Evolutionary conservation across 2,888 invertebrate genomes (phyloP).

Genomic region (Diplolepis rosae): DNA sequence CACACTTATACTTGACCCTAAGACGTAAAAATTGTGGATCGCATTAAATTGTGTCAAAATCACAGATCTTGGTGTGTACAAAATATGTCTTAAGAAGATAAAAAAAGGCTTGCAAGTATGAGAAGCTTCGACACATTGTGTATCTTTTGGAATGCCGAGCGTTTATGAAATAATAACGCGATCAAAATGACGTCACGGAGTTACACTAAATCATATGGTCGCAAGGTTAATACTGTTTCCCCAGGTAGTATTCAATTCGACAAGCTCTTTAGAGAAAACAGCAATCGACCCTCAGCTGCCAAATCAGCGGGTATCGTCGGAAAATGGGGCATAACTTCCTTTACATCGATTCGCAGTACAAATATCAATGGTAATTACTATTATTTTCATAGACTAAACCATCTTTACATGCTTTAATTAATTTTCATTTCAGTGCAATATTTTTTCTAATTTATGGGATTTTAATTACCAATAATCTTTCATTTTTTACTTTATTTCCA

Average conservation of each 20-base stretch:
- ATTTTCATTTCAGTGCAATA: not conserved
- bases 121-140: conserved; percentile 28
- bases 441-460: not conserved
- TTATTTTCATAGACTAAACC: no score
- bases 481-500: not conserved
- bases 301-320: conserved; percentile 93
- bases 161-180: conserved; percentile 51
- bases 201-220: conserved; percentile 71
- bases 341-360: conserved; percentile 89
- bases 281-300: conserved; percentile 90
- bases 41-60: not conserved
- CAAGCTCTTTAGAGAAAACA: conserved; percentile 83
- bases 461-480: not conserved
- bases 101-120: conserved; percentile 15
- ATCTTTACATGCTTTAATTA: no score
- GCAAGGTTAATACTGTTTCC: conserved; percentile 69
- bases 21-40: not conserved
- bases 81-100: conserved; percentile 8
- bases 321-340: conserved; percentile 95
- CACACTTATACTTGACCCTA: not conserved
- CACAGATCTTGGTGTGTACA: conserved; percentile 19
- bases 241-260: conserved; percentile 80
- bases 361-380: conserved; percentile 78
- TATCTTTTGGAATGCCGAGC: conserved; percentile 57
- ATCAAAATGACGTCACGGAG: conserved; percentile 70